phyloP scores from a whole-genome alignment of 2,113 vertebrate species.

The Heptranchias perlo region DNA sequence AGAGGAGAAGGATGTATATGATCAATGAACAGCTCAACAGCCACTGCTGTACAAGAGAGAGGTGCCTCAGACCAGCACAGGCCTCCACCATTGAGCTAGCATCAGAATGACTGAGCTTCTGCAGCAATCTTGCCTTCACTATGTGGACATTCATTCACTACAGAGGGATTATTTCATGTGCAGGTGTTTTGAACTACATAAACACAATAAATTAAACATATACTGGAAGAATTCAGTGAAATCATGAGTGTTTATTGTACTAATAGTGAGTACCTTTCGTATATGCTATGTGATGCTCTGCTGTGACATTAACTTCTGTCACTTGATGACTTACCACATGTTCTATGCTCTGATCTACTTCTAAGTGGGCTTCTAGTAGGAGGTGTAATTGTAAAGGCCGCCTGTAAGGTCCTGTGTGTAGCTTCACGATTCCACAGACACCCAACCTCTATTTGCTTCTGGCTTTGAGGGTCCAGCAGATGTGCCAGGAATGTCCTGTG shows the following conservation, averaged over 20 bases:
- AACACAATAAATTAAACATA: not conserved
- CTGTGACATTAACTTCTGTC: not conserved
- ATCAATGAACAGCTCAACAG: not conserved
- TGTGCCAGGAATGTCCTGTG: too few species aligned
- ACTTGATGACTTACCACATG: not conserved
- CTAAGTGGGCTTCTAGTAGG: too few species aligned
- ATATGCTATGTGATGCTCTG: not conserved
- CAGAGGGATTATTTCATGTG: not conserved
- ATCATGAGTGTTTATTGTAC: not conserved
- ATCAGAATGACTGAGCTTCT: not conserved
- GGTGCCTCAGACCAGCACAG: not conserved
- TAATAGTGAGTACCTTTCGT: not conserved
- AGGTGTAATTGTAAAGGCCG: too few species aligned
- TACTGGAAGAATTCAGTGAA: not conserved
- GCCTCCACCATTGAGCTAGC: not conserved
- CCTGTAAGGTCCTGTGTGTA: too few species aligned
- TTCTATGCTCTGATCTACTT: not conserved
- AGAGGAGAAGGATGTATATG: not conserved
- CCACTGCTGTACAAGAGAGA: not conserved
- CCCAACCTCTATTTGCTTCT: too few species aligned
- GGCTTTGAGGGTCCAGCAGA: too few species aligned
- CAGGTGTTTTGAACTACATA: not conserved
- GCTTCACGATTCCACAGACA: too few species aligned
- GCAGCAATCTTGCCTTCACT: not conserved
- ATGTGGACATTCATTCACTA: not conserved